Conservation (phyloP, 2,797 vertebrate genomes). For the Sibirionetta formosa region DNA sequence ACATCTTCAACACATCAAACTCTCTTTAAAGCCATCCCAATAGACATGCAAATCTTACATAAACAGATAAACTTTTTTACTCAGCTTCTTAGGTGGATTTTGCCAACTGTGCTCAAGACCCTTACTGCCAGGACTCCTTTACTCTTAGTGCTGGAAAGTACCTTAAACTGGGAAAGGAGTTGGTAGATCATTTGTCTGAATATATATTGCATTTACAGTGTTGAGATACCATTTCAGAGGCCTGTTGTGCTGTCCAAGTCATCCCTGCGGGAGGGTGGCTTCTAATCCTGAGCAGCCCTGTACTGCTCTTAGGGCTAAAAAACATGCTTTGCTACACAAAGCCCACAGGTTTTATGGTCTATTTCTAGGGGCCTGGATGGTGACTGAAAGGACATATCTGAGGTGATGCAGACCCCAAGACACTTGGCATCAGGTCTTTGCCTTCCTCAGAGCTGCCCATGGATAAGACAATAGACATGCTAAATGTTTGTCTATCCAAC, state of each 20-base stretch:
- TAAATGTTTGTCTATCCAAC: neutral
- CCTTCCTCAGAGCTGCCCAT: neutral
- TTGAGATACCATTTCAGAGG: neutral
- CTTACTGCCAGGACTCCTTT: neutral
- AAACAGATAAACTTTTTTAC: neutral
- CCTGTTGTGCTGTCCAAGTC: neutral
- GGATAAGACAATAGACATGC: neutral
- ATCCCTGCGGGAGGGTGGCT: neutral
- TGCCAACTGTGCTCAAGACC: neutral
- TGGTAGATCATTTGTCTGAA: neutral
- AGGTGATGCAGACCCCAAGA: neutral
- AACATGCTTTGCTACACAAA: neutral
- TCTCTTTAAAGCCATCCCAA: neutral
- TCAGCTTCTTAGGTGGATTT: neutral
- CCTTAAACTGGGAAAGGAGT: neutral
- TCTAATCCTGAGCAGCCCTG: neutral
- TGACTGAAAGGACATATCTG: fast-evolving
- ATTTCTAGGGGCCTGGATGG: neutral
- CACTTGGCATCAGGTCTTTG: neutral
- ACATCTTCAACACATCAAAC: neutral
- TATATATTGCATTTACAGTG: neutral
- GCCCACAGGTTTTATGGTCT: neutral
- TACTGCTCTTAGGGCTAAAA: neutral
- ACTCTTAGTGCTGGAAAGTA: neutral
- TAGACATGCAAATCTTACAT: neutral